These are phyloP conservation scores for Caenorhabditis sulstoni DNA, from an alignment of 2,888 invertebrate genomes.

Conservation along the genomic window DNA sequence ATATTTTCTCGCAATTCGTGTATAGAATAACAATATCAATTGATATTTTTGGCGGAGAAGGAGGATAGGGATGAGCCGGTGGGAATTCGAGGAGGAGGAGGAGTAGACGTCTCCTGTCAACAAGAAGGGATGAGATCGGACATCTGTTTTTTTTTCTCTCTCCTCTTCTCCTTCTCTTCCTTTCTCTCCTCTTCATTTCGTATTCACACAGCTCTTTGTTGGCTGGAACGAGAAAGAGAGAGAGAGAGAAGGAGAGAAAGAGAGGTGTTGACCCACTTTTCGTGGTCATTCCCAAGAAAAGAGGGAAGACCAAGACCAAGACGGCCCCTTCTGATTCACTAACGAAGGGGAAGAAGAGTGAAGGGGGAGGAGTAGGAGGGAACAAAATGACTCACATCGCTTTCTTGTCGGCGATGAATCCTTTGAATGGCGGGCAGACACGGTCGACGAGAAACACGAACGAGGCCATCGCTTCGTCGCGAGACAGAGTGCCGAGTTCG, in stretches of 20 bases:
- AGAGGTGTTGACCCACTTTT: background rate
- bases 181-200: too few relatives aligned
- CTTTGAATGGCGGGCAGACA: constrained; percentile 88
- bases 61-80: background rate
- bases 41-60: too few relatives aligned
- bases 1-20: too few relatives aligned
- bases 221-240: background rate
- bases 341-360: background rate
- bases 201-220: too few relatives aligned
- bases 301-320: background rate
- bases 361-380: background rate
- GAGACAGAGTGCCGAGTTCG: constrained; percentile 89
- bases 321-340: background rate
- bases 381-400: constrained; percentile 43
- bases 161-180: too few relatives aligned
- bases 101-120: background rate
- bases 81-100: background rate
- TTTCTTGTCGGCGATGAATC: constrained; percentile 66
- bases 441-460: constrained; percentile 91
- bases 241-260: constrained; percentile 13
- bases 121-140: too few relatives aligned
- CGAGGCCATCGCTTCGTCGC: constrained; percentile 91
- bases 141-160: too few relatives aligned
- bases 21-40: too few relatives aligned
- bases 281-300: background rate